Conservation (phyloP, 2,888 invertebrate genomes). For the Sarcophaga caerulescens region DNA sequence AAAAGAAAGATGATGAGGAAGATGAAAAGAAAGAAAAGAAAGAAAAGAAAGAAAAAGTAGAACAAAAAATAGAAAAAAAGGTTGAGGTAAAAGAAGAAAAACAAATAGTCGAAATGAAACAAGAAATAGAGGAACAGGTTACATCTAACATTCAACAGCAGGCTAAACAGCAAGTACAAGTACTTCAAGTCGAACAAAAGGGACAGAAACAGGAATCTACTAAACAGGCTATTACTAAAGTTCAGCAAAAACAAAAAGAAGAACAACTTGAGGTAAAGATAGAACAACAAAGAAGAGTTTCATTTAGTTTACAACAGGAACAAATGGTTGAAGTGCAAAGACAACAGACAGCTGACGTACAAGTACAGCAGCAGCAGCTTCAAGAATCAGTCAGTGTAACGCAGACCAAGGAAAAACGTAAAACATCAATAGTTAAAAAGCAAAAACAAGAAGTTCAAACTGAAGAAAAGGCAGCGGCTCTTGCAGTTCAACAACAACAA, state of each 20-base stretch:
- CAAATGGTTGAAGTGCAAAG: background rate
- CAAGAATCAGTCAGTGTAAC: constrained; percentile 9
- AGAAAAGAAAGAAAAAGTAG: constrained; percentile 13
- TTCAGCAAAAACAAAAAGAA: constrained; percentile 34
- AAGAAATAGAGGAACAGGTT: constrained; percentile 41
- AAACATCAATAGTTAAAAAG: constrained; percentile 38
- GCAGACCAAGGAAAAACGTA: constrained; percentile 25
- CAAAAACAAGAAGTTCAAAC: constrained; percentile 12
- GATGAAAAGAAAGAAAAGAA: constrained; percentile 26
- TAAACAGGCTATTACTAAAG: constrained; percentile 1
- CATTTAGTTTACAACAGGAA: constrained; percentile 60
- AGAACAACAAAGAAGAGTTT: constrained; percentile 60
- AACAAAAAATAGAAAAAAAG: constrained; percentile 38
- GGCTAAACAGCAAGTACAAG: background rate
- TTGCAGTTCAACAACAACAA: constrained; percentile 30
- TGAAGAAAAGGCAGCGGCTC: constrained; percentile 28
- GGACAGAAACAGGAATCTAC: background rate
- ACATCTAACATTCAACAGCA: constrained; percentile 2
- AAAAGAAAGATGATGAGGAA: constrained; percentile 81
- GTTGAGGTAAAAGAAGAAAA: constrained; percentile 3
- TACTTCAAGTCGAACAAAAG: background rate
- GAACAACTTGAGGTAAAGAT: constrained; percentile 39
- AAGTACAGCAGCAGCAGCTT: background rate
- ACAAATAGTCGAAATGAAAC: constrained; percentile 20
- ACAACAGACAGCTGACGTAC: constrained; percentile 1